Conservation (phyloP, 1,140 invertebrate genomes). For the Bombus affinis region DNA sequence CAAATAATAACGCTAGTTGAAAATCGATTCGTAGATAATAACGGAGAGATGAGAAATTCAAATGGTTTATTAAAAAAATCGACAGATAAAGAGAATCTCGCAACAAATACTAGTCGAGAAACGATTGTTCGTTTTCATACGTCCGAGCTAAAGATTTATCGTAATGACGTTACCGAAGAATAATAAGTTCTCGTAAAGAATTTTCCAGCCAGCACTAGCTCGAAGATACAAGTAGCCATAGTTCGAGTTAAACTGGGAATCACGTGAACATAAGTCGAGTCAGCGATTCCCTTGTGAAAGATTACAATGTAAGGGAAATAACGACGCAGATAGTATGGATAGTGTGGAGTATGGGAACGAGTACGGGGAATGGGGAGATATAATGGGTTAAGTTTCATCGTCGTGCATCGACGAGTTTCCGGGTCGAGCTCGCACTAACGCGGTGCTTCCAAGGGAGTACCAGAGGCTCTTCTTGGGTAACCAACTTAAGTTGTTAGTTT, state of each 20-base stretch:
- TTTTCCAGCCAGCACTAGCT: conserved; percentile 1
- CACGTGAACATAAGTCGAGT: conserved; percentile 49
- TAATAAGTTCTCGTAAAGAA: conserved; percentile 15
- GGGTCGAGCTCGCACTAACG: conserved; percentile 65
- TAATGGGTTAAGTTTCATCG: conserved; percentile 72
- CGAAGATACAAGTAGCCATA: conserved; percentile 38
- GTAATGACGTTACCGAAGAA: neutral
- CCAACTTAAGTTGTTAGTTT: conserved; percentile 69
- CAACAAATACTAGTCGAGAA: neutral
- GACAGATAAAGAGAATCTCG: no score
- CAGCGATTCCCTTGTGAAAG: conserved; percentile 61
- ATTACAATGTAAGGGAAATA: conserved; percentile 67
- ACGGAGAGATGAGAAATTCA: no score
- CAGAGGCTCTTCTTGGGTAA: conserved; percentile 64
- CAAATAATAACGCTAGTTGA: neutral
- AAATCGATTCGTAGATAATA: no score
- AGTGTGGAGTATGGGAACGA: conserved; percentile 42
- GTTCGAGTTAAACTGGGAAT: conserved; percentile 49
- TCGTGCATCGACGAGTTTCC: conserved; percentile 71
- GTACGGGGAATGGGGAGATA: conserved; percentile 49
- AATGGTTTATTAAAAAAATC: no score
- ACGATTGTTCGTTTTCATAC: neutral
- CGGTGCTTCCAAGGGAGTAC: conserved; percentile 65
- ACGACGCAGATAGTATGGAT: conserved; percentile 66
- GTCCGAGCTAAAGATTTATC: neutral